Base-by-base conservation (phyloP, 2,888 invertebrate genomes). In the Taenaris catops region DNA sequence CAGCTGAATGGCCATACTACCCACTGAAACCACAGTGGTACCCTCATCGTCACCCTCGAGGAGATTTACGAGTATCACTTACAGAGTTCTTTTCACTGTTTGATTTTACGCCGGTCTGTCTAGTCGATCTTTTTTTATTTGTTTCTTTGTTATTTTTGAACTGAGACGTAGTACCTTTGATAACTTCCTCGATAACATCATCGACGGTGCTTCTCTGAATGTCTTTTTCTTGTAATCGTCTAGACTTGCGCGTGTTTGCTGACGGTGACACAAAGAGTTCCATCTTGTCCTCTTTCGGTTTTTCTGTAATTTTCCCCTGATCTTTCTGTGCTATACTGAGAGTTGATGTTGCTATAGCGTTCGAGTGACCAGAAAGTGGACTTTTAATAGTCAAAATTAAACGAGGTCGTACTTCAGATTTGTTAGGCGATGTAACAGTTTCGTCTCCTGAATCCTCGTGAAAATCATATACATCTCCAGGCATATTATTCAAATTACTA, bases 401-500 rank as follows among this genome's bases (percentile, higher is more conserved):
- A 20, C 95, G 87, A 0, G 95, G 95, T 9, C 95, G 88, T 34
- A 87, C 72, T 58, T 91, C 90, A 24, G 61, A 53, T 55, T 81
- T 88, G 47, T 67, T 76, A 6, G 73, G 59, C 8, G 78, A 70
- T 24, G 69, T 60, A 17, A 83, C 66, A 6, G 83, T 88, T 59
- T 94, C 94, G 58, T 96, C 96, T 20, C 93, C 93, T 2, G 95
- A 94, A 66, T 96, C 96, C 61, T 96, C 96, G 50, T 94, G 92
- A 64, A 97, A 97, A 66, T 96, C 96, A 63, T 96, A 97, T 1
- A 97, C 90, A 60, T 96, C 96, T 4, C 93, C 91, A 0, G 91
- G 88, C 27, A 89, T 73, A 51, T 90, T 90, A 50, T 83, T 89
- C 42, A 89, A 87, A 47, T 86, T 90, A 4, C 79, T 81, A 55